A percentile compares a stretch with the other conserved stretches of the same genome.
phyloP scores from a whole-genome alignment of 2,888 invertebrate species.

The Serrognathus titanus region DNA sequence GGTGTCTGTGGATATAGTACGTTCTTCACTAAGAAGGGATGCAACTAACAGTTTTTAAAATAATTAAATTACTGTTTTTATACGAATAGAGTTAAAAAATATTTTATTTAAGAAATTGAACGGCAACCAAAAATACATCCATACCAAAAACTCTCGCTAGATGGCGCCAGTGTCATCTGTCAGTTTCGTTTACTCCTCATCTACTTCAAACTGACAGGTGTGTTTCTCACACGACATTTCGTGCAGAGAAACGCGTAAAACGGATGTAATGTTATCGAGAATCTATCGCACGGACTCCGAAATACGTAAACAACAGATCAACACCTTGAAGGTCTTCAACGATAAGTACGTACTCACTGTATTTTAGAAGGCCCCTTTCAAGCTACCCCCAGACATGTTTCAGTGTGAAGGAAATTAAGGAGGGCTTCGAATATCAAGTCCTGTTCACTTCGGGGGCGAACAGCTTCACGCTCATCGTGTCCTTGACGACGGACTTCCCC shows the following conservation, averaged over 20 bases:
- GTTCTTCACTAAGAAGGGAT: too few relatives aligned
- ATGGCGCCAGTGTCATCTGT: not conserved
- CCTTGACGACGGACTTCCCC: conserved; percentile 69
- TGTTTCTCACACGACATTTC: not conserved
- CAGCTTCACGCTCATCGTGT: conserved; percentile 64
- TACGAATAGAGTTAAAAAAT: too few relatives aligned
- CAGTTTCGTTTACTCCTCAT: too few relatives aligned
- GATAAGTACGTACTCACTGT: conserved; percentile 59
- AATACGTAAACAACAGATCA: conserved; percentile 69
- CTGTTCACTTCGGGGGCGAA: conserved; percentile 64
- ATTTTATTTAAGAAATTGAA: too few relatives aligned
- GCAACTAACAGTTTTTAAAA: too few relatives aligned
- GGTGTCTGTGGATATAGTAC: too few relatives aligned
- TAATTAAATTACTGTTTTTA: too few relatives aligned
- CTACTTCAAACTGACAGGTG: not conserved
- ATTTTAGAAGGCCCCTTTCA: not conserved
- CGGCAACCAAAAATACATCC: too few relatives aligned
- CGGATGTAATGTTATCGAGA: conserved; percentile 53
- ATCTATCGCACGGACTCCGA: conserved; percentile 57
- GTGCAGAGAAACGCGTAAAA: conserved; percentile 3
- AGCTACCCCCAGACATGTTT: conserved; percentile 22
- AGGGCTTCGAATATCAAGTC: conserved; percentile 70
- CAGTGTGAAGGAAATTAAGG: conserved; percentile 68
- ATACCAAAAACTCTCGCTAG: not conserved
- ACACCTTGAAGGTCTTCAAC: conserved; percentile 79